These are phyloP conservation scores for Rhagologus leucostigma DNA, from an alignment of 2,113 vertebrate genomes.

Conservation along the genomic window DNA sequence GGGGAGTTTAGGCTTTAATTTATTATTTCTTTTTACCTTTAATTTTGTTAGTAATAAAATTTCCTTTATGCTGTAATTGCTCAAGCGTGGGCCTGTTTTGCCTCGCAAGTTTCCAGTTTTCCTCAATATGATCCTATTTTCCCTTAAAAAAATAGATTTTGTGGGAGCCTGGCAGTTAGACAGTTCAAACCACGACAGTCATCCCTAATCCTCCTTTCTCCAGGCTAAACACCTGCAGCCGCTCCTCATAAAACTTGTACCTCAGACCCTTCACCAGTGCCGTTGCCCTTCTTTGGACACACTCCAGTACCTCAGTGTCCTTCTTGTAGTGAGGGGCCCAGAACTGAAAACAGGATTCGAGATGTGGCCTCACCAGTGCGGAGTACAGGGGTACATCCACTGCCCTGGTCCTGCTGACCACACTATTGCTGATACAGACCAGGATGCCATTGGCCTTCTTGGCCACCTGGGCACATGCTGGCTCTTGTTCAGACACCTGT, in stretches of 20 bases:
- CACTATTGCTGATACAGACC: not conserved
- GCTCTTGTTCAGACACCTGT: not conserved
- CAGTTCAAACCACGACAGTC: too few relatives aligned
- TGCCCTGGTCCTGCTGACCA: not conserved
- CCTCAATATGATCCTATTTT: too few relatives aligned
- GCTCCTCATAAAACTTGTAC: not conserved
- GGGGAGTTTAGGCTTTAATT: too few relatives aligned
- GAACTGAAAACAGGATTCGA: not conserved
- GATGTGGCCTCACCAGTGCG: accelerated
- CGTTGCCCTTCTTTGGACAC: not conserved
- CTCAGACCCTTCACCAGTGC: not conserved
- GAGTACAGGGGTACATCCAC: not conserved
- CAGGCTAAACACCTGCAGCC: not conserved
- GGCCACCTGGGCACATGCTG: too few relatives aligned
- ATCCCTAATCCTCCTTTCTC: not conserved
- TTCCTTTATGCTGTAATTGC: too few relatives aligned
- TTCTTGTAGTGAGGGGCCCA: not conserved
- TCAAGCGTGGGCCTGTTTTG: too few relatives aligned
- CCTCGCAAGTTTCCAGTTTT: too few relatives aligned
- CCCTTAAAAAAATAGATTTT: too few relatives aligned
- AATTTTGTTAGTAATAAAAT: too few relatives aligned
- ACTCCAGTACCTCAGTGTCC: not conserved
- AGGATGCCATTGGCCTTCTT: not conserved
- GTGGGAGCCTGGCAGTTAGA: too few relatives aligned
- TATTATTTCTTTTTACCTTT: too few relatives aligned